Conservation (phyloP, 2,797 vertebrate genomes). For the Poecile montanus region DNA sequence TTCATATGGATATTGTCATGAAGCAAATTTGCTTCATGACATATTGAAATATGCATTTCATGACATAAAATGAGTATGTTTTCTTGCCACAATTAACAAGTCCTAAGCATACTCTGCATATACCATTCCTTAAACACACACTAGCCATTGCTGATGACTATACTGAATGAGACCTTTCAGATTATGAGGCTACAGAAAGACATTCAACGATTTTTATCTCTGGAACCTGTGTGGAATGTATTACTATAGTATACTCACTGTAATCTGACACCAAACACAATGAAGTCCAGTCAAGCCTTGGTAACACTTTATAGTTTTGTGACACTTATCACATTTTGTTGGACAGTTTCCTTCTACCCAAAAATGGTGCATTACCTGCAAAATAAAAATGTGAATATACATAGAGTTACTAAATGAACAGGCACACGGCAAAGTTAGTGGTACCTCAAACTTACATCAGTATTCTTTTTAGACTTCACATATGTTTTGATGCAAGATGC, state of each 20-base stretch:
- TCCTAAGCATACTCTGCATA: background rate
- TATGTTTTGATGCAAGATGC: constrained; percentile 94
- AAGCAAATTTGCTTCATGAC: background rate
- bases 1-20: background rate
- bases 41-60: background rate
- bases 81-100: background rate
- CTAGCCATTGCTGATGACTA: background rate
- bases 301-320: constrained; percentile 96
- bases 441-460: constrained; percentile 82
- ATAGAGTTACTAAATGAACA: background rate
- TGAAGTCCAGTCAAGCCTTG: constrained; percentile 94
- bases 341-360: constrained; percentile 96
- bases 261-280: constrained; percentile 96
- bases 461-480: constrained; percentile 93
- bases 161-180: background rate
- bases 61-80: background rate
- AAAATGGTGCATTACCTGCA: constrained; percentile 93
- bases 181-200: background rate
- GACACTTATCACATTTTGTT: constrained; percentile 94
- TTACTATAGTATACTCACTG: constrained; percentile 78
- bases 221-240: background rate
- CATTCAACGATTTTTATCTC: background rate
- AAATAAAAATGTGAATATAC: background rate
- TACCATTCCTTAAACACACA: background rate
- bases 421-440: background rate